Base-by-base conservation (phyloP, 2,113 vertebrate species). In the Balaeniceps rex region DNA sequence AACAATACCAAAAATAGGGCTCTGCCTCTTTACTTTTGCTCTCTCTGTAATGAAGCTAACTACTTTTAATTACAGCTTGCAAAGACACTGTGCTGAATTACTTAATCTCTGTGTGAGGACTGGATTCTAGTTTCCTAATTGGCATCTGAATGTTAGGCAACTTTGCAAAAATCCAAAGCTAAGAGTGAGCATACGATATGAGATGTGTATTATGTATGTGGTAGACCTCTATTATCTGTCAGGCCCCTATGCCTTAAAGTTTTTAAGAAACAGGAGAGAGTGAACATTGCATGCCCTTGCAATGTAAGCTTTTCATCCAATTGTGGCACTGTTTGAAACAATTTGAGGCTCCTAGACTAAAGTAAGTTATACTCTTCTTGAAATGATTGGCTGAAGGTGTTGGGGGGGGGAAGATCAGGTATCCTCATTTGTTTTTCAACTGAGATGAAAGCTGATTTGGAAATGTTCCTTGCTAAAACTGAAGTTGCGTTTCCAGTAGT, bases 31-130 rank as follows among this genome's bases (percentile, higher is more conserved):
- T 93, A 84, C 81, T 94, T 97, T 95, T 97, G 90, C 90, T 95
- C 83, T 96, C 47, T 60, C 61, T 93, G 66, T 97, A 95, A 96
- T 69, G 90, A 97, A 94, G 69, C 91, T 97, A 84, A 31, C 72
- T 95, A 90, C 83, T 94, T 97, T 97, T 98, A 98, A 98, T 98
- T 98, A 98, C 63, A 97, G 96, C 40, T 95, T 93, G 29, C 69
- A 88, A 96, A 97, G 90, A 90, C 84, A 93, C 71, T 93, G 58
- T 96, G 94, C 87, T 97, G 95, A 97, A 98, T 98, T 97, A 96
- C 91, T 97, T 97, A 96, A 97, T 97, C 96, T 97, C 78, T 95
- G 95, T 94, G 64, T 92, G 96, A 97, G 92, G 85, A 91, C 84
- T 97, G 92, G 93, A 96, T 98, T 97, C 94, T 90, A 52, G 84